phyloP scores from a whole-genome alignment of 2,888 invertebrate genomes.

The Pseudolycoriella hygida region DNA sequence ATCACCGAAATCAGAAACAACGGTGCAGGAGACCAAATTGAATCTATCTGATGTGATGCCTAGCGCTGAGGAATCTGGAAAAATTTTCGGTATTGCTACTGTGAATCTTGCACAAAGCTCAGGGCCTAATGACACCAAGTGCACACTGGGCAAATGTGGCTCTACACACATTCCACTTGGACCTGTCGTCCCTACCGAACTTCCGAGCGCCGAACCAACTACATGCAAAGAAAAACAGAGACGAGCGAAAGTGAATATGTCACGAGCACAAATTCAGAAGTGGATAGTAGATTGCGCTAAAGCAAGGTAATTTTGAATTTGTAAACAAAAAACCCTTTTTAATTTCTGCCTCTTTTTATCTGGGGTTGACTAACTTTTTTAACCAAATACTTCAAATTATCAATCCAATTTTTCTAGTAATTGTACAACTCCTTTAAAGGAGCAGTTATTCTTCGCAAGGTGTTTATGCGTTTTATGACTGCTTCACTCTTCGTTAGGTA shows the following conservation, averaged over 20 bases:
- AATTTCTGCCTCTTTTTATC: too few species aligned
- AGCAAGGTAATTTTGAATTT: slow-evolving; percentile 29
- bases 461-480: too few species aligned
- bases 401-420: too few species aligned
- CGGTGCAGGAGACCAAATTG: not conserved
- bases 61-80: slow-evolving; percentile 30
- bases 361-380: too few species aligned
- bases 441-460: too few species aligned
- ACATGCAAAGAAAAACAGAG: slow-evolving; percentile 25
- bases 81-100: slow-evolving; percentile 31
- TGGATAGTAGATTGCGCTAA: slow-evolving; percentile 40
- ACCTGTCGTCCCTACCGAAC: slow-evolving; percentile 28
- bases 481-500: too few species aligned
- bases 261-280: slow-evolving; percentile 48
- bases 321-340: too few species aligned
- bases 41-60: slow-evolving; percentile 23
- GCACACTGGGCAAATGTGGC: slow-evolving; percentile 29
- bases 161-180: slow-evolving; percentile 29
- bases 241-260: slow-evolving; percentile 48
- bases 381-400: too few species aligned
- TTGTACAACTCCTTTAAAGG: too few species aligned
- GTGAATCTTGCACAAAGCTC: slow-evolving; percentile 29
- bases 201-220: slow-evolving; percentile 25
- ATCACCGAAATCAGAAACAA: slow-evolving; percentile 1
- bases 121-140: slow-evolving; percentile 29